Percentiles rank a stretch among this genome's conserved stretches.
Evolutionary conservation across 2,888 invertebrate species (phyloP).

Genomic region (Drosophila phalerata): DNA sequence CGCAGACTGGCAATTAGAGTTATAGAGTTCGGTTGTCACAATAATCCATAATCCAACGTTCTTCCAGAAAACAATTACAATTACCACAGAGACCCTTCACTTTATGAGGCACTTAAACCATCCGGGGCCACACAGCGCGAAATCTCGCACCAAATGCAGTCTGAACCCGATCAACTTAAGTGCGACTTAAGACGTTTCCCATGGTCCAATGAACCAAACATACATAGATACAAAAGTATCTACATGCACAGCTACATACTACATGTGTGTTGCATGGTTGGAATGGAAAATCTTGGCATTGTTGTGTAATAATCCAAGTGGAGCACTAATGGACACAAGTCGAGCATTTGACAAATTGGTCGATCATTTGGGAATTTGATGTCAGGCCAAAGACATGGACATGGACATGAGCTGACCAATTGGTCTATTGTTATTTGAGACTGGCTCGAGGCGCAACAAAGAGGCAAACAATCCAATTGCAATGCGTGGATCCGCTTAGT

Average conservation of each 20-base stretch:
- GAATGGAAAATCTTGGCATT: slow-evolving; percentile 41
- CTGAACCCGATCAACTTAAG: slow-evolving; percentile 43
- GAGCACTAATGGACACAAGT: slow-evolving; percentile 33
- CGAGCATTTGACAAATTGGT: slow-evolving; percentile 70
- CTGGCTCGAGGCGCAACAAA: slow-evolving; percentile 11
- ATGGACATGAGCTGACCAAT: slow-evolving; percentile 9
- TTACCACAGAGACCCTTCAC: slow-evolving; percentile 39
- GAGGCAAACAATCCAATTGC: slow-evolving; percentile 23
- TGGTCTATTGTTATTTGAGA: slow-evolving; percentile 42
- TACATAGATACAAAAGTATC: slow-evolving; percentile 8
- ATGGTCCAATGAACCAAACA: slow-evolving; percentile 19
- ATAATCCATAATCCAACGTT: slow-evolving; percentile 12
- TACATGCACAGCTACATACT: slow-evolving; percentile 1
- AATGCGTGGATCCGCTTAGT: slow-evolving; percentile 57
- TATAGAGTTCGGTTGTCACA: slow-evolving; percentile 8
- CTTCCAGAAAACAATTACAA: slow-evolving; percentile 47
- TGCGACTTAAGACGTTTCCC: slow-evolving; percentile 31
- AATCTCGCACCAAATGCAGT: slow-evolving; percentile 56
- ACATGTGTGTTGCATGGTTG: not conserved
- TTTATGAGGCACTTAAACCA: slow-evolving; percentile 57
- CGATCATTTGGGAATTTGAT: slow-evolving; percentile 58
- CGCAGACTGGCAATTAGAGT: not conserved
- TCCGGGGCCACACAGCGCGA: slow-evolving; percentile 59
- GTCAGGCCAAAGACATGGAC: slow-evolving; percentile 17
- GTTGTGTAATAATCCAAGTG: slow-evolving; percentile 53